phyloP scores from a whole-genome alignment of 2,797 vertebrate genomes.

The Scomberomorus guttatus region DNA sequence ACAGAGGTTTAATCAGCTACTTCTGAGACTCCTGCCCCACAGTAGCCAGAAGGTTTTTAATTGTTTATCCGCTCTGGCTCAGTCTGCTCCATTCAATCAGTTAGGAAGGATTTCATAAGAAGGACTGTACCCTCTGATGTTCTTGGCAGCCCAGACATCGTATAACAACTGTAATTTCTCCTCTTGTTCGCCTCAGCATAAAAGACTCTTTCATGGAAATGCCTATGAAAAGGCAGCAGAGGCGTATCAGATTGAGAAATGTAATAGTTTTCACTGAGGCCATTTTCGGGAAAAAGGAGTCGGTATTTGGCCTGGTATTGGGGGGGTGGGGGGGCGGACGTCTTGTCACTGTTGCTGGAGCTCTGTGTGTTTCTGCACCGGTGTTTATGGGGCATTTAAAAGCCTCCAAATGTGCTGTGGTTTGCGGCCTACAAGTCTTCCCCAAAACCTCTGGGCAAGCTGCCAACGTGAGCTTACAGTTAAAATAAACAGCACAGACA shows the following conservation, averaged over 20 bases:
- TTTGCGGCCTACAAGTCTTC: conserved; percentile 76
- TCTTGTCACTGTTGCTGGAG: conserved; percentile 55
- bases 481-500: conserved; percentile 62
- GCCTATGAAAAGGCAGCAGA: conserved; percentile 52
- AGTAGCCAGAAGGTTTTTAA: conserved; percentile 7
- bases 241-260: conserved; percentile 72
- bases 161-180: conserved; percentile 68
- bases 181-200: conserved; percentile 62
- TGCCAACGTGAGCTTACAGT: conserved; percentile 58
- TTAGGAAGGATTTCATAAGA: conserved; percentile 63
- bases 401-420: conserved; percentile 76
- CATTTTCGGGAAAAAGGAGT: conserved; percentile 65
- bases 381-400: conserved; percentile 80
- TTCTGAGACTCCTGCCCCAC: conserved; percentile 14
- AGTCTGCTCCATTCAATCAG: conserved; percentile 46
- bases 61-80: conserved; percentile 26
- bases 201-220: conserved; percentile 75
- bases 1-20: conserved; percentile 3
- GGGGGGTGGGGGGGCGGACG: conserved; percentile 7
- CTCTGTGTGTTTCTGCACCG: conserved; percentile 64
- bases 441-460: conserved; percentile 53
- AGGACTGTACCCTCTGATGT: conserved; percentile 57
- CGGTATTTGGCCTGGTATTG: conserved; percentile 32
- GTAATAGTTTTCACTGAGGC: conserved; percentile 70
- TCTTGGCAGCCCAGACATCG: conserved; percentile 49